phyloP scores from a whole-genome alignment of 2,113 vertebrate genomes.

The Pipra filicauda region DNA sequence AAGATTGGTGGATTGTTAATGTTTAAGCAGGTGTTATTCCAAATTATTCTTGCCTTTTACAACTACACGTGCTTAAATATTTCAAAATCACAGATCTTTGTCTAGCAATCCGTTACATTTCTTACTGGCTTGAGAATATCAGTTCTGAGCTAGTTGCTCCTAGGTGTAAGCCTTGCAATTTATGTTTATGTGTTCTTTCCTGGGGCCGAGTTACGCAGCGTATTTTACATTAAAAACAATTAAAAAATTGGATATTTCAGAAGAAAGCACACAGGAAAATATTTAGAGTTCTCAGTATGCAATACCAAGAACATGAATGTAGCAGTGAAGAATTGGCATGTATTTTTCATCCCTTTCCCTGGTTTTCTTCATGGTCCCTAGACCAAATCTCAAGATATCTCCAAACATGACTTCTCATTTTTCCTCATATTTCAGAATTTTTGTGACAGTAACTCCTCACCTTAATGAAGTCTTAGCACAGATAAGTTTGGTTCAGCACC shows the following conservation, averaged over 20 bases:
- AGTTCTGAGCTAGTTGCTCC: not conserved
- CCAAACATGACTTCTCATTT: not conserved
- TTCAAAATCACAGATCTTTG: not conserved
- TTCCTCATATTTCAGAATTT: not conserved
- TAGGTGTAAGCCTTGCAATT: not conserved
- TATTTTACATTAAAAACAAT: not conserved
- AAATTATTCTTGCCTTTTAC: not conserved
- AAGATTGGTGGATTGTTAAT: not conserved
- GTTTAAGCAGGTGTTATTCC: not conserved
- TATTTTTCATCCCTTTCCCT: not conserved
- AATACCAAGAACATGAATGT: not conserved
- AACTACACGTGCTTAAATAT: not conserved
- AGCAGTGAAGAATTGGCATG: not conserved
- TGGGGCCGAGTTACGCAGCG: not conserved
- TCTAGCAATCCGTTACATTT: not conserved
- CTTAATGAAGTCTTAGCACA: not conserved
- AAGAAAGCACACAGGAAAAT: not conserved
- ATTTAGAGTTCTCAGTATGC: not conserved
- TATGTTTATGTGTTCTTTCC: not conserved
- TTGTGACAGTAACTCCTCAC: not conserved
- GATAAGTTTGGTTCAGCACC: not conserved
- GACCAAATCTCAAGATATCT: not conserved
- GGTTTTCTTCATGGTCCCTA: not conserved
- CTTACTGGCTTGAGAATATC: not conserved
- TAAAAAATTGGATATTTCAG: not conserved